These are phyloP conservation scores for Drosophila cognata DNA, from an alignment of 2,888 invertebrate genomes.

Conservation along the genomic window DNA sequence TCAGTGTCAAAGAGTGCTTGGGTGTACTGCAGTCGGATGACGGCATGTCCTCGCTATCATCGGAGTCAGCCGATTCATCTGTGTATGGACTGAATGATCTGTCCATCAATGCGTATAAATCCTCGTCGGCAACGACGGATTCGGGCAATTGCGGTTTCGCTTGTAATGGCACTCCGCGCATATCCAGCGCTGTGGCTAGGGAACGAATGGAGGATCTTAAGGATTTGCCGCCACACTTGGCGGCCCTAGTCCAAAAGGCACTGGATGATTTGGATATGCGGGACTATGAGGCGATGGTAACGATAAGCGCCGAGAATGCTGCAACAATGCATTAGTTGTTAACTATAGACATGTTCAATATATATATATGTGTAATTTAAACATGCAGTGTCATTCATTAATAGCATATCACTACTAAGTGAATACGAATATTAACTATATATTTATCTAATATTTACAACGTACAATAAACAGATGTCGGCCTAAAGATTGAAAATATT, in stretches of 20 bases:
- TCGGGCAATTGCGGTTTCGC: conserved; percentile 69
- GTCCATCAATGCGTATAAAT: conserved; percentile 74
- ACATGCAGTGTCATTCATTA: conserved; percentile 6
- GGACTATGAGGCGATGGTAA: conserved; percentile 82
- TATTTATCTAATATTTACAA: conserved; percentile 37
- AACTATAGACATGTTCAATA: conserved; percentile 33
- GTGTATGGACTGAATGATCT: conserved; percentile 82
- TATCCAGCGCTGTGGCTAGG: conserved; percentile 81
- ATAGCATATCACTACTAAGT: conserved; percentile 30
- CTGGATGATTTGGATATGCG: conserved; percentile 85
- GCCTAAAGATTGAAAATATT: neutral
- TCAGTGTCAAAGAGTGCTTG: conserved; percentile 60
- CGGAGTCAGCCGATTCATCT: conserved; percentile 84
- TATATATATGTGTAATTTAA: conserved; percentile 22
- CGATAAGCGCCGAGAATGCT: conserved; percentile 60
- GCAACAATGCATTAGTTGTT: conserved; percentile 39
- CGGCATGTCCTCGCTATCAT: conserved; percentile 82
- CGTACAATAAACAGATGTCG: conserved; percentile 33
- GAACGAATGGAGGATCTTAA: conserved; percentile 85
- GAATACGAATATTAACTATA: conserved; percentile 32
- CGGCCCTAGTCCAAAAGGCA: conserved; percentile 87
- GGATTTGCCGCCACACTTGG: conserved; percentile 87
- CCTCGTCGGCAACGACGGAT: conserved; percentile 78
- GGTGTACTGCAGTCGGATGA: conserved; percentile 75
- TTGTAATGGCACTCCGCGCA: conserved; percentile 54